Evolutionary conservation across 2,113 vertebrate species (phyloP).

Genomic region (Grallaria varia): DNA sequence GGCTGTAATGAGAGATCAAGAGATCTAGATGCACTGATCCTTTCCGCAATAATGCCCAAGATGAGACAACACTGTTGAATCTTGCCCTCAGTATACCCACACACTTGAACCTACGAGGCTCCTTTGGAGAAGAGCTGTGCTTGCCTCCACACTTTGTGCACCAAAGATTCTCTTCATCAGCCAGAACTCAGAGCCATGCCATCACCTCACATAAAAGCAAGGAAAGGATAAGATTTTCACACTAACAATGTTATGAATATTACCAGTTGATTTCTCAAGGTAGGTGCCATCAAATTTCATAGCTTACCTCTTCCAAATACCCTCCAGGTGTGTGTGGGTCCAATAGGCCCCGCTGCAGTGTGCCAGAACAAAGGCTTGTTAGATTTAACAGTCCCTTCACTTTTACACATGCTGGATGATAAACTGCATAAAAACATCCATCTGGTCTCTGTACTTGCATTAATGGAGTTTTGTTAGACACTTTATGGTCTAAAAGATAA

Average conservation of each 20-base stretch:
- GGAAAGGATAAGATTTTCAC: neutral
- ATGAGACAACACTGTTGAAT: neutral
- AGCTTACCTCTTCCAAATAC: neutral
- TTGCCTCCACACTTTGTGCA: neutral
- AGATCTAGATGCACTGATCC: neutral
- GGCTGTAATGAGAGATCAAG: neutral
- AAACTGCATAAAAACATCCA: neutral
- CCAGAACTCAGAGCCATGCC: fast-evolving
- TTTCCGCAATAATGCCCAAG: neutral
- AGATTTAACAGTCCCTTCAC: neutral
- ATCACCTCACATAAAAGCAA: neutral
- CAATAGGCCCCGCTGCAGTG: neutral
- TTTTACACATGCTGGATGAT: neutral
- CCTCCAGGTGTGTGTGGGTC: neutral
- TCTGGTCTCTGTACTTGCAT: neutral
- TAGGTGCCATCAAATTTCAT: neutral
- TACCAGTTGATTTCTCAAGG: neutral
- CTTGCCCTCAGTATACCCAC: neutral
- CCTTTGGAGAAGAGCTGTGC: neutral
- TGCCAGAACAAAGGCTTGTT: neutral
- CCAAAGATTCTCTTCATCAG: neutral
- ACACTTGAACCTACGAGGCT: fast-evolving
- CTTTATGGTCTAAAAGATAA: neutral
- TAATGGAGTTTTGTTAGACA: neutral
- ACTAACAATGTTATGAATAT: neutral